Evolutionary conservation across 2,888 invertebrate genomes (phyloP), one percentile per base, ranked within the genome.

Genomic region (Oegoconia quadripuncta): DNA sequence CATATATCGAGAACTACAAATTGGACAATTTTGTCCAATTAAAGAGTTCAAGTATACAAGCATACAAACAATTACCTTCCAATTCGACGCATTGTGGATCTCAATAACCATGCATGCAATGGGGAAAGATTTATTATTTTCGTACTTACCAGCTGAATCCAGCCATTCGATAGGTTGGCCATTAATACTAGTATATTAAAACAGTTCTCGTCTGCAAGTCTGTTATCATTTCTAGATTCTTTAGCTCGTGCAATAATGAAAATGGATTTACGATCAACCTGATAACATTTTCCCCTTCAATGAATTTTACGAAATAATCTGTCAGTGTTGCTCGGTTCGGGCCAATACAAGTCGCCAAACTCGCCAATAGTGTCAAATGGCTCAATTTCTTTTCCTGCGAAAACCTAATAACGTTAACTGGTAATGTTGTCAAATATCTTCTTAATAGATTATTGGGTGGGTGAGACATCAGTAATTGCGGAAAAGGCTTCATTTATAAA

Each of bases 81-180:
- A 60, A 71, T 69, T 65, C 60, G 61, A 67, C 69, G 55, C 56
- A 74, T 64, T 74, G 64, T 63, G 47, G 48, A 55, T 59, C 53
- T 57, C 50, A 61, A 71, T 64, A 58, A 59, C 46, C n/a, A n/a
- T n/a, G n/a, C n/a, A n/a, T n/a, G n/a, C n/a, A n/a, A n/a, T n/a
- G 49, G 52, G 48, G 50, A 41, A 38, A 42, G 44, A 52, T 33
- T 47, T 40, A n/a, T n/a, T n/a, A n/a, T n/a, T 41, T 13, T 4
- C 8, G 13, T 13, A 64, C 77, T 81, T 58, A 88, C 89, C 89
- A 89, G 75, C 82, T 88, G 77, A 89, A 88, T 70, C 88, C 88
- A 82, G 88, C 89, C 89, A 89, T 89, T 88, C 88, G 88, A 79
- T 81, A 71, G 63, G 71, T 75, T 79, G 75, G 83, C 87, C 87